phyloP scores from a whole-genome alignment of 2,113 vertebrate genomes.

The Sinocyclocheilus anophthalmus region DNA sequence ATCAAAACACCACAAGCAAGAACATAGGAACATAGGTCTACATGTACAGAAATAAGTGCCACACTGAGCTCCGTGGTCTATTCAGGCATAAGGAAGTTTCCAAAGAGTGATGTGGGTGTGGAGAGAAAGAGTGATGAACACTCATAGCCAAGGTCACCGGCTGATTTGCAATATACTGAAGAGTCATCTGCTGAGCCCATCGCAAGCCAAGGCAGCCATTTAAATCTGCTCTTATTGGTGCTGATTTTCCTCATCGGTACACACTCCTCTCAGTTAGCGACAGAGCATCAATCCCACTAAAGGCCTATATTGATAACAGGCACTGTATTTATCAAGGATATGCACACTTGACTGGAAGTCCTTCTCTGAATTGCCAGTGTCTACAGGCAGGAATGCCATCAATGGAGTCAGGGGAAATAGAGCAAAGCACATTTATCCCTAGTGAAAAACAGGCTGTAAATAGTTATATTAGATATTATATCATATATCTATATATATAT shows the following conservation, averaged over 20 bases:
- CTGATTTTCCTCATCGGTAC: conserved; percentile 51
- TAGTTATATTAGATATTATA: no score
- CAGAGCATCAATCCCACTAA: conserved; percentile 58
- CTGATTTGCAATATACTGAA: conserved; percentile 45
- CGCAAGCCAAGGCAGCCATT: conserved; percentile 52
- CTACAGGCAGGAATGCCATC: not conserved
- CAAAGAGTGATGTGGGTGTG: conserved; percentile 49
- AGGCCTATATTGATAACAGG: conserved; percentile 44
- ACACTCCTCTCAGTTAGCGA: conserved; percentile 42
- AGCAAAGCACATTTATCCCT: not conserved
- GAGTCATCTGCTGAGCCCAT: conserved; percentile 45
- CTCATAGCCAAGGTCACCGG: conserved; percentile 52
- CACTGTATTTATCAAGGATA: conserved; percentile 57
- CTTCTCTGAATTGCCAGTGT: conserved; percentile 19
- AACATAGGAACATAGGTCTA: not conserved
- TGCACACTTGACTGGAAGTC: conserved; percentile 49
- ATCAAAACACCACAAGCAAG: not conserved
- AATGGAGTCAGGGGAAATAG: not conserved
- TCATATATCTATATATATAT: no score
- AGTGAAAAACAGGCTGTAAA: not conserved
- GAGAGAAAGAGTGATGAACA: conserved; percentile 50
- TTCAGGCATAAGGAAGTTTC: conserved; percentile 41
- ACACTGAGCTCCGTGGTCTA: not conserved
- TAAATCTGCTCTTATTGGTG: conserved; percentile 59
- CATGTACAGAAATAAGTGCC: conserved; percentile 26